A percentile compares a stretch with the other conserved stretches of the same genome.
phyloP scores from a whole-genome alignment of 2,888 invertebrate genomes.

The Nemurella pictetii region DNA sequence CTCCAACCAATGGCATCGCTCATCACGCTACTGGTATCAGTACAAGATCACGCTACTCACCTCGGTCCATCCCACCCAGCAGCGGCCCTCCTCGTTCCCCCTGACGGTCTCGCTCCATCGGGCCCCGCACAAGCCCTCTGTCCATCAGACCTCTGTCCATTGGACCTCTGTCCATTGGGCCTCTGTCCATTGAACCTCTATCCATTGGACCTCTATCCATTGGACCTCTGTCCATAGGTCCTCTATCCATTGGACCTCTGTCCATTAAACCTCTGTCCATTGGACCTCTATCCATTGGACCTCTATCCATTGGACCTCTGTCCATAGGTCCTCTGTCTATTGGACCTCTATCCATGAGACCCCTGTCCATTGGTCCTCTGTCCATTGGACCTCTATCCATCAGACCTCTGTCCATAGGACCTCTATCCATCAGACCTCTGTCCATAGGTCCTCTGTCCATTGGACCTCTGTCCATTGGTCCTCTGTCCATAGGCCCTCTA shows the following conservation, averaged over 20 bases:
- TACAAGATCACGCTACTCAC: not conserved
- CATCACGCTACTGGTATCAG: not conserved
- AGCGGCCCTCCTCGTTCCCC: too few species aligned
- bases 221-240: constrained; percentile 18
- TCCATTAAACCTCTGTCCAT: constrained; percentile 25
- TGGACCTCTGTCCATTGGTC: constrained; percentile 3
- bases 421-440: constrained; percentile 8
- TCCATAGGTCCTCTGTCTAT: constrained; percentile 21
- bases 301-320: constrained; percentile 16
- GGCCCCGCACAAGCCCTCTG: not conserved
- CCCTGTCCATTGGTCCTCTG: constrained; percentile 22
- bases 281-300: constrained; percentile 17
- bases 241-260: constrained; percentile 21
- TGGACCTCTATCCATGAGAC: constrained; percentile 9
- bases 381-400: constrained; percentile 22
- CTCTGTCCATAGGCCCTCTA: constrained; percentile 22
- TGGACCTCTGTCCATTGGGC: not conserved
- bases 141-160: not conserved
- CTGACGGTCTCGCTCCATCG: too few species aligned
- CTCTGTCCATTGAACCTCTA: not conserved
- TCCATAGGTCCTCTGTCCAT: constrained; percentile 16
- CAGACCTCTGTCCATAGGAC: constrained; percentile 1
- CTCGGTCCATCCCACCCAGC: not conserved
- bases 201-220: constrained; percentile 8
- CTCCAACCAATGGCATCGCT: too few species aligned